Evolutionary conservation across 2,797 vertebrate genomes (phyloP).

Genomic region (Microctenopoma lineatum): DNA sequence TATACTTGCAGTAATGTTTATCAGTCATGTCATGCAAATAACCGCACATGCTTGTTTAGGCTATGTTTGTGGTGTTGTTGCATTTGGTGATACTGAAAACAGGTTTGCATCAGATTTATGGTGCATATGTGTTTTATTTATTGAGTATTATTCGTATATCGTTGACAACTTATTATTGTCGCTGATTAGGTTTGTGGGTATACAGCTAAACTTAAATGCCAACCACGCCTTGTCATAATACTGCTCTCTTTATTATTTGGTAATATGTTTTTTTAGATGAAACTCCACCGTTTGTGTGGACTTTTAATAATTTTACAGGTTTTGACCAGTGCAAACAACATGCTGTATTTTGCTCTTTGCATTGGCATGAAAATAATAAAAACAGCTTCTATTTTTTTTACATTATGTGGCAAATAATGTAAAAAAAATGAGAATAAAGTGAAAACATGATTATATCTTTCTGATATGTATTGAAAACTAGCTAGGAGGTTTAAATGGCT

Average conservation of each 20-base stretch:
- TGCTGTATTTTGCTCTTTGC: background rate
- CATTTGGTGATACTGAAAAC: background rate
- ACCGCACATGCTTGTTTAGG: background rate
- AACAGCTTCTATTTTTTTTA: background rate
- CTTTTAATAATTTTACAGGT: background rate
- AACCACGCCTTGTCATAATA: no score
- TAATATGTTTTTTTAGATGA: slow-evolving; percentile 2
- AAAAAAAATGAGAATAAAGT: background rate
- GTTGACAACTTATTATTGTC: no score
- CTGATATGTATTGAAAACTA: background rate
- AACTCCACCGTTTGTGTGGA: background rate
- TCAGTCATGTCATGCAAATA: slow-evolving; percentile 1
- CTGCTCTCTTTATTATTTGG: no score
- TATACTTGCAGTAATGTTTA: background rate
- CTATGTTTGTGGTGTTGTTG: slow-evolving; percentile 8
- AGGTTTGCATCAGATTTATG: background rate
- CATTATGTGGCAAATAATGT: background rate
- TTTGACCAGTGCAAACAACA: background rate
- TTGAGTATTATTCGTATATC: no score
- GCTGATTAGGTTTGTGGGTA: no score
- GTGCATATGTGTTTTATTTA: background rate
- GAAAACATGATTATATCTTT: background rate
- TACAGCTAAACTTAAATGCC: no score
- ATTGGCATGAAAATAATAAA: background rate
- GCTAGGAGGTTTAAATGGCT: background rate